phyloP scores from a whole-genome alignment of 53 echinoderm and acorn worm genomes.

The Crossaster papposus region DNA sequence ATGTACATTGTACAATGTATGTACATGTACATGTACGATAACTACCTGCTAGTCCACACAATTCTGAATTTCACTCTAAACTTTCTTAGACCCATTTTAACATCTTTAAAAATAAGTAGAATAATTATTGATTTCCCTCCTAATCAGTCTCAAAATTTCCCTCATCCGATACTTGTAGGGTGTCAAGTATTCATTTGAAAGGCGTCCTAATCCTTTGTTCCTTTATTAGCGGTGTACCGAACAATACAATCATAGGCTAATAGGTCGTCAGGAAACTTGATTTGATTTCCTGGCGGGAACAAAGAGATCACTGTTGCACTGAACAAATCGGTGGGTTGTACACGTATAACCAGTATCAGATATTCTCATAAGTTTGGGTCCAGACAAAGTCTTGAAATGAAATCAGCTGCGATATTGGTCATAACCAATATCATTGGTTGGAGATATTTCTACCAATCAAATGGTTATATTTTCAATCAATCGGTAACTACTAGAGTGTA shows the following conservation, averaged over 20 bases:
- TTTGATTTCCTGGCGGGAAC: constrained; percentile 17
- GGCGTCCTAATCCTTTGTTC: background rate
- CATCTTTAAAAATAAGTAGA: background rate
- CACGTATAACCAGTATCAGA: background rate
- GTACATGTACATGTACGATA: background rate
- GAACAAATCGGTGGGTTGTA: background rate
- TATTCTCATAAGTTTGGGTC: background rate
- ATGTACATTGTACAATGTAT: no score
- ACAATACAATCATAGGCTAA: background rate
- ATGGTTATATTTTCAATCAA: no score
- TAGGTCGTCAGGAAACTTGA: background rate
- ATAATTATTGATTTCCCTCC: background rate
- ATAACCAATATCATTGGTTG: no score
- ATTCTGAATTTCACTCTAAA: background rate
- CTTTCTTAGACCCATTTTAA: background rate
- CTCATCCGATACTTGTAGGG: background rate
- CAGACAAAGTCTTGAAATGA: background rate
- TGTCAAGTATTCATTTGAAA: background rate
- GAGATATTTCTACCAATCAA: no score
- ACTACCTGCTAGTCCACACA: background rate
- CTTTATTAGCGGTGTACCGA: background rate
- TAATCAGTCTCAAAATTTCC: background rate
- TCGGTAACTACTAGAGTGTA: no score
- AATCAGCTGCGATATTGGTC: background rate
- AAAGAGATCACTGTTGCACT: background rate